Evolutionary conservation across 2,113 vertebrate genomes (phyloP), one percentile per base, ranked within the genome.

Genomic region (Alexandromys fortis): DNA sequence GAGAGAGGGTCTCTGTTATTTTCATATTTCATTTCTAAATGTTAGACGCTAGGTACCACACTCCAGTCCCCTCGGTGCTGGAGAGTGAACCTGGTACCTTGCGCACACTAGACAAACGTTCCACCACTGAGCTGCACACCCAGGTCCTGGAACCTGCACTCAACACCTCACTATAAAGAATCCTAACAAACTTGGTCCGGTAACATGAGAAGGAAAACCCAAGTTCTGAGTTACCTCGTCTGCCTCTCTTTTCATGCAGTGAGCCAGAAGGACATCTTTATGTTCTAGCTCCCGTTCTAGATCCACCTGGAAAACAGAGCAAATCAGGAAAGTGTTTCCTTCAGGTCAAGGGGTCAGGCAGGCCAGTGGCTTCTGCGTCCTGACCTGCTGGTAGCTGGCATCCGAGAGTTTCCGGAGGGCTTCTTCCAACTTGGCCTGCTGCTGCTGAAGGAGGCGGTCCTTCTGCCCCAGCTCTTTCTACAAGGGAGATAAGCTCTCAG

Each of bases 391-490:
- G 96, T 98, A 99, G 96, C 97, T 99, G 97, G 98, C 99, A 94
- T 99, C 99, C 0, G 98, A 99, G 49, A 99, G 98, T 98, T 99
- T 99, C 76, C 98, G 97, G 75, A 99, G 98, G 85, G 98, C 98
- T 26, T 99, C 99, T 33, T 99, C 99, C 94, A 99, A 97, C 95
- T 99, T 99, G 96, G 90, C 98, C 98, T 99, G 99, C 76, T 99
- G 98, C 96, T 99, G 99, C 96, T 99, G 99, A 78, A 99, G 76
- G 13, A 99, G 98, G 72, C 99, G 97, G 9, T 99, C 99, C 97
- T 99, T 99, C 98, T 99, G 99, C 70, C 98, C 98, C 55, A 99
- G 94, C 87, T 99, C 99, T 95, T 99, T 99, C 99, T 99, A 98
- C 96, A 98, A 96, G 0, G 3, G 22, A 96, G 0, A 61, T 5